Conservation (phyloP, 2,797 vertebrate species). For the Sebastes nivosus region DNA sequence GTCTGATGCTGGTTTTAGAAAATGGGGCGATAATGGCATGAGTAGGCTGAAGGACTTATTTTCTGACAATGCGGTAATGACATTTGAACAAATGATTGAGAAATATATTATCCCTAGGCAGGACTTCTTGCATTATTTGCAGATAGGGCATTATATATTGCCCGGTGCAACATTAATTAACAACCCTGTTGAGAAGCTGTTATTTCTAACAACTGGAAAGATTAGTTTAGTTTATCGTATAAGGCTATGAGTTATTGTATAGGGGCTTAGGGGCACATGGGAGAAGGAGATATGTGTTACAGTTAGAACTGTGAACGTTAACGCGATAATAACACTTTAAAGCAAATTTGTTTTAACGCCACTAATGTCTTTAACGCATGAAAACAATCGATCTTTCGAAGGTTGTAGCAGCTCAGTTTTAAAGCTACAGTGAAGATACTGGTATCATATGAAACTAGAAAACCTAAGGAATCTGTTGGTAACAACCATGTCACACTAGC, state of each 20-base stretch:
- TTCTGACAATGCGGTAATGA: neutral
- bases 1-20: neutral
- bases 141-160: neutral
- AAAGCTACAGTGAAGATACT: too few species aligned
- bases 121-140: neutral
- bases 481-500: too few species aligned
- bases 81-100: neutral
- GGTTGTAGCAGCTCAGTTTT: too few species aligned
- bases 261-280: neutral
- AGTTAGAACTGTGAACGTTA: fast-evolving
- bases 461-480: too few species aligned
- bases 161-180: neutral
- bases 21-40: neutral
- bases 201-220: neutral
- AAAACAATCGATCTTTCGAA: too few species aligned
- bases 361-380: too few species aligned
- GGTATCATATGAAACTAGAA: too few species aligned
- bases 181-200: neutral
- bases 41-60: neutral
- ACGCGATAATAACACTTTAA: too few species aligned
- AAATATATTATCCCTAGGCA: neutral
- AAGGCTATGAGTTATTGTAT: neutral
- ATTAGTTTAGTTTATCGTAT: neutral
- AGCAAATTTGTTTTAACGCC: too few species aligned
- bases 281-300: neutral